Evolutionary conservation across 2,113 vertebrate genomes (phyloP).

Genomic region (Silurus asotus): DNA sequence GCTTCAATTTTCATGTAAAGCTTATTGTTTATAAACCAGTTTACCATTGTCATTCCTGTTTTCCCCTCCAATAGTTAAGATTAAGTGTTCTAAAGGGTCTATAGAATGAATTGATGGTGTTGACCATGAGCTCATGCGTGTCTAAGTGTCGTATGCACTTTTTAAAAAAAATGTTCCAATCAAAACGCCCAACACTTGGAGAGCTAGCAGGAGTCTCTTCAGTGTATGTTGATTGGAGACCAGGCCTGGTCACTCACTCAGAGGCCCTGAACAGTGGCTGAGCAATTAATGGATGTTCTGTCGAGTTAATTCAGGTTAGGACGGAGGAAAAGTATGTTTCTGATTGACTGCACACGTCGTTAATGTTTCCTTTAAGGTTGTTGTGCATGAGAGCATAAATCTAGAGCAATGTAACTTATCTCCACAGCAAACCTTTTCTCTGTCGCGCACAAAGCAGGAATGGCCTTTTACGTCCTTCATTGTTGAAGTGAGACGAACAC

Average conservation of each 20-base stretch:
- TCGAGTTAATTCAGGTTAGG: neutral
- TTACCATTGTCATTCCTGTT: constrained; percentile 34
- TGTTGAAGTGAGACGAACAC: constrained; percentile 22
- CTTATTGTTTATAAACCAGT: constrained; percentile 53
- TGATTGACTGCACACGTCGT: constrained; percentile 24
- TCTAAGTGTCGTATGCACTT: constrained; percentile 52
- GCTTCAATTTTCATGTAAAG: constrained; percentile 49
- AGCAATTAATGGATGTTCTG: neutral
- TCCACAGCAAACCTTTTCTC: constrained; percentile 25
- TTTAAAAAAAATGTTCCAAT: constrained; percentile 35
- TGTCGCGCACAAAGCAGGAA: constrained; percentile 30
- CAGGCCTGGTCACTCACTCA: neutral
- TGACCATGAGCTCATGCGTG: constrained; percentile 36
- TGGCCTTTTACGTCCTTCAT: neutral
- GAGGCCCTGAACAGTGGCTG: neutral
- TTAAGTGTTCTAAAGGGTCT: constrained; percentile 29
- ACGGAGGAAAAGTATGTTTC: constrained; percentile 11
- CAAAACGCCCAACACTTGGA: constrained; percentile 20
- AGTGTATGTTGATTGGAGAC: constrained; percentile 13
- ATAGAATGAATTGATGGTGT: constrained; percentile 39
- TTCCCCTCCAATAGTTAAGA: constrained; percentile 28
- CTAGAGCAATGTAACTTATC: constrained; percentile 40
- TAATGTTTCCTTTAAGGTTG: constrained; percentile 60
- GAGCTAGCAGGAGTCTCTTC: constrained; percentile 14
- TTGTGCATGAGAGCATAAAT: constrained; percentile 54